Base-by-base conservation (phyloP, 2,888 invertebrate genomes). In the Spilosoma lubricipeda region DNA sequence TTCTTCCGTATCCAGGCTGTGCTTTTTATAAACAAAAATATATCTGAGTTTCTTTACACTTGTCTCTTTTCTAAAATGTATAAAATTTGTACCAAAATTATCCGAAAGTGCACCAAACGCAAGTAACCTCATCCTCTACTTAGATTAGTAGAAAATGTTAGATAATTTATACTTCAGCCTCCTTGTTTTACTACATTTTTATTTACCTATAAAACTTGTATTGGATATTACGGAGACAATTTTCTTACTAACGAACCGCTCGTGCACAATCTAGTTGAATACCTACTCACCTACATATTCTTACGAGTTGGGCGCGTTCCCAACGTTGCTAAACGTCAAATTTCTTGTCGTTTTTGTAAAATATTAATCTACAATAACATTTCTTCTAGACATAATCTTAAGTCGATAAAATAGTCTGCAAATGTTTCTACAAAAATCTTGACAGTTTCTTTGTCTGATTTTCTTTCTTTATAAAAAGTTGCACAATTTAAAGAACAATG, bases 241-340 rank as follows among this genome's bases (percentile, higher is more conserved):
- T 88, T 88, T 83, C 84, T 87, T 81, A 82, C 81, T 88, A 90
- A 90, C 90, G 86, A 88, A 85, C 77, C 80, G 81, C 85, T 82
- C 87, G 86, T 87, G 86, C 82, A 81, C 81, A 81, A 82, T 82
- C 83, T 83, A 79, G 75, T 83, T 78, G 82, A 84, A 80, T 83
- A 77, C 80, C 82, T 79, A 84, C 82, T 87, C 82, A 82, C 82
- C 86, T 82, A 82, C 82, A 86, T 85, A 80, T 83, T 80, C 79
- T 78, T 84, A 81, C 77, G 70, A 80, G 77, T 79, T 77, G 76
- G 75, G 70, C 75, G 75, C 77, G 77, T 79, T 78, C 78, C 80
- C 78, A 80, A 77, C 78, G 75, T 76, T 75, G 63, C 33, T 72
- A 67, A 76, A 81, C 75, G 77, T 79, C 77, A 74, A 67, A 33